Percentiles rank a stretch among this genome's conserved stretches.
phyloP scores from a whole-genome alignment of 1,140 invertebrate species.

The Caenorhabditis elegans region DNA sequence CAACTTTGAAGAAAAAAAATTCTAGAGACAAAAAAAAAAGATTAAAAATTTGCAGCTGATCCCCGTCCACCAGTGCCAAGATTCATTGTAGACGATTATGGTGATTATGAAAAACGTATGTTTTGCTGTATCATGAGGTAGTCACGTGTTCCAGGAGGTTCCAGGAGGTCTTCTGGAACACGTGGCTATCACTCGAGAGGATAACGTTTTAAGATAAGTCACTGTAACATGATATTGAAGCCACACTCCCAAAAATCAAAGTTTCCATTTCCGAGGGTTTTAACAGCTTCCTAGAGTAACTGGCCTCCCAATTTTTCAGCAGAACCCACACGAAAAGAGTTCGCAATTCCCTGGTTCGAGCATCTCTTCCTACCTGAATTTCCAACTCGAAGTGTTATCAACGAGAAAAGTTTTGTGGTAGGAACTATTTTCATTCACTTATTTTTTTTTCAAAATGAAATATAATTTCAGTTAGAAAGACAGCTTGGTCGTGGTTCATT shows the following conservation, averaged over 20 bases:
- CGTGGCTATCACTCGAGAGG: too few relatives aligned
- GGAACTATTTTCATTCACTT: background rate
- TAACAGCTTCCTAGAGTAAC: background rate
- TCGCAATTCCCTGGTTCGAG: slow-evolving; percentile 36
- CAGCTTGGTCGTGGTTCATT: slow-evolving; percentile 36
- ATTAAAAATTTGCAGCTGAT: slow-evolving; percentile 25
- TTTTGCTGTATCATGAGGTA: too few relatives aligned
- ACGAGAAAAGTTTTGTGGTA: slow-evolving; percentile 36
- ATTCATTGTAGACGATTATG: slow-evolving; percentile 22
- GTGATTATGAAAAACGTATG: slow-evolving; percentile 3
- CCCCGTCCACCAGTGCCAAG: background rate
- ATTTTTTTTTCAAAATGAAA: background rate
- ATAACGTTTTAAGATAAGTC: too few relatives aligned
- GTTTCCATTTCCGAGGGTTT: too few relatives aligned
- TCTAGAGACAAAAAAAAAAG: background rate
- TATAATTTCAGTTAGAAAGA: background rate
- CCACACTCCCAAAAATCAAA: too few relatives aligned
- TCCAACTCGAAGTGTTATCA: slow-evolving; percentile 15
- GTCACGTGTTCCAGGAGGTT: too few relatives aligned
- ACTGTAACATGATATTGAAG: too few relatives aligned
- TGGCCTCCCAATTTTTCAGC: background rate
- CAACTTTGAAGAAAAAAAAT: too few relatives aligned
- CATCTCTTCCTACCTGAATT: slow-evolving; percentile 38
- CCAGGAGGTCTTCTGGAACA: too few relatives aligned
- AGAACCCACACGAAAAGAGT: slow-evolving; percentile 14